These are phyloP conservation scores for Saccostrea echinata DNA, from an alignment of 1,140 invertebrate species.

Conservation along the genomic window DNA sequence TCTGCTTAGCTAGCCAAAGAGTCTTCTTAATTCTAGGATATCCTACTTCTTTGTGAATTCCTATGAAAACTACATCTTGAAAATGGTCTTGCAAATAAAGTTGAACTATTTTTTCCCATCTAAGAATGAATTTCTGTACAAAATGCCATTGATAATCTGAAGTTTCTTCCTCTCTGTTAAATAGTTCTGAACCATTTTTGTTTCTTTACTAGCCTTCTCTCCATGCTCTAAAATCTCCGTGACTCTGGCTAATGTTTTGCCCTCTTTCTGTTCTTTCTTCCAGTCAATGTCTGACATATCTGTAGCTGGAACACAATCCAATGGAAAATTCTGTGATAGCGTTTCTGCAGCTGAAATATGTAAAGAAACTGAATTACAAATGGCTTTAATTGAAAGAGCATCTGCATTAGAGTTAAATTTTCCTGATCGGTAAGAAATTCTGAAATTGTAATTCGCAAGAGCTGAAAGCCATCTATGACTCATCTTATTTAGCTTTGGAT, in stretches of 20 bases:
- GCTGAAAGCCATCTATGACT: too few relatives aligned
- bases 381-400: background rate
- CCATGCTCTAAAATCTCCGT: background rate
- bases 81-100: slow-evolving; percentile 11
- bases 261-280: background rate
- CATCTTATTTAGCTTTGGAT: too few relatives aligned
- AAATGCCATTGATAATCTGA: too few relatives aligned
- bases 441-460: too few relatives aligned
- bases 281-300: background rate
- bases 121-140: background rate
- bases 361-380: background rate
- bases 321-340: too few relatives aligned
- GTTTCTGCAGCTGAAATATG: too few relatives aligned
- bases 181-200: background rate
- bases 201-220: background rate
- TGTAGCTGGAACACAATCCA: too few relatives aligned
- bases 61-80: slow-evolving; percentile 14
- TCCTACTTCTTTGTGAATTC: slow-evolving; percentile 16
- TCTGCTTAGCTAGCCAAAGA: background rate
- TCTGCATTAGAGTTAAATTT: background rate
- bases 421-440: background rate
- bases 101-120: slow-evolving; percentile 10
- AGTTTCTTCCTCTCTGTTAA: too few relatives aligned
- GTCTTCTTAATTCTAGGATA: slow-evolving; percentile 27
- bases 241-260: background rate